Conservation (phyloP, 2,888 invertebrate species). For the Acheta domesticus region DNA sequence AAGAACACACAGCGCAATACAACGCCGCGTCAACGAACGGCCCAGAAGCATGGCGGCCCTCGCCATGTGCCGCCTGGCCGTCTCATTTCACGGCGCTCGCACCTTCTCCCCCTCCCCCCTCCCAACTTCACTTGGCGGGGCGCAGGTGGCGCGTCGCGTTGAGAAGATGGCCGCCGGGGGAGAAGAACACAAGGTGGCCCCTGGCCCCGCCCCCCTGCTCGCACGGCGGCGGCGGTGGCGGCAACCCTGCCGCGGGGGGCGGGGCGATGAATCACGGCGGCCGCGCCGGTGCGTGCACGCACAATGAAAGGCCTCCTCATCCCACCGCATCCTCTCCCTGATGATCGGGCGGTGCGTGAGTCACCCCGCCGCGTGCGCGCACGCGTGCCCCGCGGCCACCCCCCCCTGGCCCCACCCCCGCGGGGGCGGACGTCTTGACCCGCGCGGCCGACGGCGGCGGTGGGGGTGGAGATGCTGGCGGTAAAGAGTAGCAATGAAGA, state of each 20-base stretch:
- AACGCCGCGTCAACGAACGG: too few species aligned
- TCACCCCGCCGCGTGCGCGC: background rate
- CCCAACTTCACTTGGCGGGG: background rate
- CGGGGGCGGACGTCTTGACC: background rate
- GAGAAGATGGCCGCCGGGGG: background rate
- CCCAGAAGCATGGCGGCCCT: too few species aligned
- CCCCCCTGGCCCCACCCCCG: background rate
- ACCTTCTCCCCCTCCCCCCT: background rate
- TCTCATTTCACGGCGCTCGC: background rate
- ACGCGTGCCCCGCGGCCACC: background rate
- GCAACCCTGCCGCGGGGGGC: background rate
- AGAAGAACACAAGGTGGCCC: background rate
- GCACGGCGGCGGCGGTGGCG: too few species aligned
- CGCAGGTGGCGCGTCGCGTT: background rate
- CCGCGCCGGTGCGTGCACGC: slow-evolving; percentile 18
- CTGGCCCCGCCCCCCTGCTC: background rate
- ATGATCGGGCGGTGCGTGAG: background rate
- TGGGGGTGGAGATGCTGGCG: too few species aligned
- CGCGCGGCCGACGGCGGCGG: background rate
- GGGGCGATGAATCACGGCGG: background rate
- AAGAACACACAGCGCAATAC: too few species aligned
- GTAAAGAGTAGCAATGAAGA: too few species aligned
- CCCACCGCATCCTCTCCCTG: background rate
- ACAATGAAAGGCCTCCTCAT: background rate
- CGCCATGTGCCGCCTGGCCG: background rate